Percentiles rank a stretch among this genome's conserved stretches.
Conservation (phyloP, 2,113 vertebrate species). For the Macaca fascicularis region T2T-MFA8v1.1 NC_088386.1:59592001-59592500, state of each 20-base stretch:
- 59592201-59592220: conserved; percentile 73
- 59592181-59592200: conserved; percentile 74
- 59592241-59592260: conserved; percentile 72
- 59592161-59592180: conserved; percentile 69
- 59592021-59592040: conserved; percentile 6
- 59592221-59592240: conserved; percentile 64
- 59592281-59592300: conserved; percentile 63
- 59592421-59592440: neutral
- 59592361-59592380: conserved; percentile 55
- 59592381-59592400: conserved; percentile 45
- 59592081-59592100: conserved; percentile 26
- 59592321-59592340: conserved; percentile 62
- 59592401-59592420: conserved; percentile 40
- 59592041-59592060: neutral
- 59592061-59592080: conserved; percentile 43
- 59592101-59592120: conserved; percentile 46
- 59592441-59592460: neutral
- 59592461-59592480: conserved; percentile 4
- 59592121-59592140: conserved; percentile 58
- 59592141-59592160: conserved; percentile 43
- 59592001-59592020: neutral
- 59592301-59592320: conserved; percentile 44
- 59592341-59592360: conserved; percentile 36
- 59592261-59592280: conserved; percentile 69
- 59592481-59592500: neutral